Conservation (phyloP, 2,888 invertebrate species). For the Drosophila kambysellisi region DNA sequence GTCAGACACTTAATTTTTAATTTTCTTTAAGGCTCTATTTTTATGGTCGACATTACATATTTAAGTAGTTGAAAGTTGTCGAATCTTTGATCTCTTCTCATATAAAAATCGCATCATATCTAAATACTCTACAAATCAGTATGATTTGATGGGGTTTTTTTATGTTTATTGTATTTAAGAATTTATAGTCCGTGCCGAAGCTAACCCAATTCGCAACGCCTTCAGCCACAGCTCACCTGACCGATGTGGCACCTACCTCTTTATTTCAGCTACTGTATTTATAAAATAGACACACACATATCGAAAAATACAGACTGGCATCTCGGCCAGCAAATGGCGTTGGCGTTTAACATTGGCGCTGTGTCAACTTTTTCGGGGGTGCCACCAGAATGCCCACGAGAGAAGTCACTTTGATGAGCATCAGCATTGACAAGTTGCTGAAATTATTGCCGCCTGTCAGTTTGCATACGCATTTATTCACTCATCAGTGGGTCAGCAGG, state of each 20-base stretch:
- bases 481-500: conserved; percentile 53
- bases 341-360: conserved; percentile 54
- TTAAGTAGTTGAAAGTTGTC: not conserved
- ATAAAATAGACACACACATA: conserved; percentile 73
- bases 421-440: conserved; percentile 74
- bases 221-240: conserved; percentile 62
- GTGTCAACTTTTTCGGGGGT: conserved; percentile 65
- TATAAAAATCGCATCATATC: not conserved
- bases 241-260: conserved; percentile 53
- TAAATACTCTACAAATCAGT: not conserved
- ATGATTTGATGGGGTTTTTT: conserved; percentile 7
- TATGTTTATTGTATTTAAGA: conserved; percentile 18
- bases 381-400: conserved; percentile 18
- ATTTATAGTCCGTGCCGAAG: conserved; percentile 60
- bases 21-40: not conserved
- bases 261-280: conserved; percentile 68
- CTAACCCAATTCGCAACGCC: conserved; percentile 57
- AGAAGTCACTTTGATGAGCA: conserved; percentile 76
- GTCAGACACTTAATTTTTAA: not conserved
- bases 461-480: conserved; percentile 69
- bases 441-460: conserved; percentile 76
- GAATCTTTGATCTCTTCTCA: conserved; percentile 7
- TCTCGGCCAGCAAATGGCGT: conserved; percentile 43
- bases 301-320: conserved; percentile 36
- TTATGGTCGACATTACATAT: not conserved